These are phyloP conservation scores for Calameuta pallipes DNA, from an alignment of 2,888 invertebrate genomes.

Conservation along the genomic window DNA sequence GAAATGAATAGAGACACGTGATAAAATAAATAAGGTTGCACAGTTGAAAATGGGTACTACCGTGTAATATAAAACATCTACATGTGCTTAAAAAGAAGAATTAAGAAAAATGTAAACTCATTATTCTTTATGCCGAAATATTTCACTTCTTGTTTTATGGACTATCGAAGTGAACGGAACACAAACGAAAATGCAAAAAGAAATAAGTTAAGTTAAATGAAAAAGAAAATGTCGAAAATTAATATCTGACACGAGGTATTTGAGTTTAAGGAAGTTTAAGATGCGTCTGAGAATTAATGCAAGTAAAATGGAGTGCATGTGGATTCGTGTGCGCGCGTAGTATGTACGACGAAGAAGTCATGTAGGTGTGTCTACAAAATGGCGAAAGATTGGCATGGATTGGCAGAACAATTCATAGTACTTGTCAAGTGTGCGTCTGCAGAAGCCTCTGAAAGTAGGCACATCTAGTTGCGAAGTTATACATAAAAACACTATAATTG, in stretches of 20 bases:
- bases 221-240: conserved; percentile 5
- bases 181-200: conserved; percentile 16
- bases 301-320: neutral
- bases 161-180: neutral
- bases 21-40: conserved; percentile 7
- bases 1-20: neutral
- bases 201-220: conserved; percentile 10
- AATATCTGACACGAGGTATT: conserved; percentile 2
- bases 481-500: conserved; percentile 4
- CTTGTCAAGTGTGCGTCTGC: neutral
- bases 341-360: neutral
- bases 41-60: neutral
- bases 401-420: neutral
- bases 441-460: neutral
- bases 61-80: neutral
- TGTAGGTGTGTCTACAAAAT: neutral
- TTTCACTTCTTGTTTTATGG: neutral
- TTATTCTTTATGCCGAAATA: neutral
- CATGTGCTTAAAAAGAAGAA: neutral
- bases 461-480: neutral
- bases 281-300: neutral
- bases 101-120: neutral
- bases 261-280: neutral
- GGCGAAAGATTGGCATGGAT: neutral
- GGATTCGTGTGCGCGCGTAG: neutral